Evolutionary conservation across 2,797 vertebrate species (phyloP), one percentile per base, ranked within the genome.

Genomic region (Tolypeutes matacus): DNA sequence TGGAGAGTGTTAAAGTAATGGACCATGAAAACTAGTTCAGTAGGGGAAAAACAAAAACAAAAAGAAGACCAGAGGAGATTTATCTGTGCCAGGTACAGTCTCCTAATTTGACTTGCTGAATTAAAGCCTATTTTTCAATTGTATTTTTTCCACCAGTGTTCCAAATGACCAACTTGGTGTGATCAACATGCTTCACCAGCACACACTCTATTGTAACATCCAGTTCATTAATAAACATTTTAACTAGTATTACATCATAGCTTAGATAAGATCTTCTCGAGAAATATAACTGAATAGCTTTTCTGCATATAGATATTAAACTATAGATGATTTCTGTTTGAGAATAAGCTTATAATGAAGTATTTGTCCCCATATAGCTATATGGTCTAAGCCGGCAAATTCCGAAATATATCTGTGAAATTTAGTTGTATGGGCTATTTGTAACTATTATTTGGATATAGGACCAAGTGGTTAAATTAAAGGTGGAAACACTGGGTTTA

Each of bases 251-350:
- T 73, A 90, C 72, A 18, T 39, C 56, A 69, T 64, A 56, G 73
- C 8, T 25, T 60, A 62, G 53, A 25, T 31, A 72, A 77, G 49
- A 25, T 92, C 51, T 89, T 62, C 78, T 85, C 29, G 20, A n/a
- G 85, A 90, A n/a, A 31, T 53, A 27, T 18, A 62, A 49, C 25
- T 3, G 9, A 20, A 58, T 86, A 58, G 60, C 25, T 80, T 90
- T 81, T 87, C 53, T 80, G 87, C 62, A 82, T 13, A 27, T 84
- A 78, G 20, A 58, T 86, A 25, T 78, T 78, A 73, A 89, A 46
- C 64, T 49, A 20, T 36, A 69, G 64, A n/a, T 21, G 23, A 62
- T 31, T 69, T 25, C 39, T 76, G 7, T 67, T 88, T 91, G 60
- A 72, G 58, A 67, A 88, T 70, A 81, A 85, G 53, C 27, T 49